Evolutionary conservation across 2,888 invertebrate species (phyloP).

Genomic region (Synergus laeviventris): DNA sequence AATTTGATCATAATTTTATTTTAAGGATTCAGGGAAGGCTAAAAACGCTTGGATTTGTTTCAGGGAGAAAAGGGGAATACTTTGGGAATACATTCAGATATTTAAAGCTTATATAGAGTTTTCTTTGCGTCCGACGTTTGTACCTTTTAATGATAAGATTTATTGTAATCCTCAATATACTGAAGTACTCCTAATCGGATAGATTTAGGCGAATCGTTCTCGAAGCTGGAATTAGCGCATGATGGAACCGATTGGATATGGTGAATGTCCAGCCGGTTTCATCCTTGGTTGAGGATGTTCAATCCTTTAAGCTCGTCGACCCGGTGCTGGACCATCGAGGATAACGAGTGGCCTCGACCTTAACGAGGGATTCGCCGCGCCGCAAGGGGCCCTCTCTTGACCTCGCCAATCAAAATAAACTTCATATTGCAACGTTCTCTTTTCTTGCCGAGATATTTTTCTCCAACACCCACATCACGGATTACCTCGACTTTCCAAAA

Average conservation of each 20-base stretch:
- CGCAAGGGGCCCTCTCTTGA: slow-evolving; percentile 24
- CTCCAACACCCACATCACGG: slow-evolving; percentile 24
- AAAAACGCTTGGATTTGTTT: too few relatives aligned
- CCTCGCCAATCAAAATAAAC: slow-evolving; percentile 31
- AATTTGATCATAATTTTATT: too few relatives aligned
- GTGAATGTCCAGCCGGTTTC: slow-evolving; percentile 1
- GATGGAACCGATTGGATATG: neutral
- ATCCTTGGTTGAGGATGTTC: slow-evolving; percentile 27
- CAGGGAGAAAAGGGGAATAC: too few relatives aligned
- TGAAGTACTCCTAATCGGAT: neutral
- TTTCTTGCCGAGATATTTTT: slow-evolving; percentile 22
- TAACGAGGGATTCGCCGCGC: neutral
- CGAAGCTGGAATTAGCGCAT: neutral
- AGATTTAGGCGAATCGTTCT: neutral
- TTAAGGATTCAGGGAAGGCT: too few relatives aligned
- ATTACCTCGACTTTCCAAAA: slow-evolving; percentile 7
- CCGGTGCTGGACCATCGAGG: slow-evolving; percentile 8
- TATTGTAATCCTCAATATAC: neutral
- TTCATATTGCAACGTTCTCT: slow-evolving; percentile 28
- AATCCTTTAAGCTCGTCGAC: neutral
- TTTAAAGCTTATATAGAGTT: too few relatives aligned
- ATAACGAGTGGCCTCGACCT: slow-evolving; percentile 35
- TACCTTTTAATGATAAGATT: neutral
- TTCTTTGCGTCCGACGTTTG: too few relatives aligned
- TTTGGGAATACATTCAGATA: too few relatives aligned